These are phyloP conservation scores for Idaea straminata DNA, from an alignment of 2,888 invertebrate genomes.

Conservation along the genomic window DNA sequence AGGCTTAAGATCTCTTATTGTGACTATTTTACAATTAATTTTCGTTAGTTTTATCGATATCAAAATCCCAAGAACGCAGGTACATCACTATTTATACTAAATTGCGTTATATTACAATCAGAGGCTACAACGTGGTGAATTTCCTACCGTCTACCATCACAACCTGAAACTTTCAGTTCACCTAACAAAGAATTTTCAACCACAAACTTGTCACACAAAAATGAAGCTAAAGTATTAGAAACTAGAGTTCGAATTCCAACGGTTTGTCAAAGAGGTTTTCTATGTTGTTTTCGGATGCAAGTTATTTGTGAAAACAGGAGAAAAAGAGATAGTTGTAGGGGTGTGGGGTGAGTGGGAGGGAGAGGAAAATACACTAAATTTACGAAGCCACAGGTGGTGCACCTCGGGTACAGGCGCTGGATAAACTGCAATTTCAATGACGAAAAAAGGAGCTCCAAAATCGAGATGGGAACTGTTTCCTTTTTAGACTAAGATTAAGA, in stretches of 20 bases:
- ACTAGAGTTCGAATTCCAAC: conserved; percentile 40
- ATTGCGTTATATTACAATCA: conserved; percentile 76
- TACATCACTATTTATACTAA: conserved; percentile 68
- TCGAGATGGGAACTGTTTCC: no score
- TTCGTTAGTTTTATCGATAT: conserved; percentile 25
- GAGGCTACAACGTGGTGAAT: conserved; percentile 65
- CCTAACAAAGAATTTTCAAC: conserved; percentile 62
- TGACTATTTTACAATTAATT: not conserved
- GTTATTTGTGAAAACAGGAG: conserved; percentile 78
- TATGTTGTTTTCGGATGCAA: conserved; percentile 79
- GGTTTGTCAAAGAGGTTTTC: conserved; percentile 50
- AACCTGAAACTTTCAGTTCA: conserved; percentile 64
- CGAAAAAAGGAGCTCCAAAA: not conserved
- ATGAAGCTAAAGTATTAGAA: conserved; percentile 28
- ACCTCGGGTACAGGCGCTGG: conserved; percentile 67
- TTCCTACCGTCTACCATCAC: conserved; percentile 52
- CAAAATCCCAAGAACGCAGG: not conserved
- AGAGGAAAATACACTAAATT: conserved; percentile 72
- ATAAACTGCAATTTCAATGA: not conserved
- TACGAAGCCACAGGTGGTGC: conserved; percentile 79
- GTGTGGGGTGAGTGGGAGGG: conserved; percentile 39
- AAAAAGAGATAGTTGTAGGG: conserved; percentile 48
- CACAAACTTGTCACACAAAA: conserved; percentile 30
- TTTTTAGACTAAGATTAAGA: no score
- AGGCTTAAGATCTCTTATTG: no score